phyloP scores from a whole-genome alignment of 2,113 vertebrate genomes.

The Phalacrocorax aristotelis region DNA sequence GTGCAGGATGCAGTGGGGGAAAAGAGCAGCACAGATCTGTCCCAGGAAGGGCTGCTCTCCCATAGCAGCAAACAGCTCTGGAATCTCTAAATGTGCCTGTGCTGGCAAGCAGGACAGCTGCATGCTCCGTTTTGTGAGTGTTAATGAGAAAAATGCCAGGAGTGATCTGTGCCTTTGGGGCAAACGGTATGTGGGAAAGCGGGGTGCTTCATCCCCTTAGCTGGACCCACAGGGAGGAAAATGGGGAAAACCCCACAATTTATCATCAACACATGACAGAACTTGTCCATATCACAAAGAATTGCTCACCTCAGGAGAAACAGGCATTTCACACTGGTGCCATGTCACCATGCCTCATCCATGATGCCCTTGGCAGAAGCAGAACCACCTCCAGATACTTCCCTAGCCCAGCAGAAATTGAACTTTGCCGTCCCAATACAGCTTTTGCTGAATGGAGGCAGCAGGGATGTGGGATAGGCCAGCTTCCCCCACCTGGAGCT shows the following conservation, averaged over 20 bases:
- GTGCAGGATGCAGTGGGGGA: too few species aligned
- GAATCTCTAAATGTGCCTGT: too few species aligned
- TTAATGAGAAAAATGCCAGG: not conserved
- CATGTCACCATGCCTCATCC: not conserved
- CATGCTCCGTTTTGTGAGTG: too few species aligned
- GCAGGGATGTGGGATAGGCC: not conserved
- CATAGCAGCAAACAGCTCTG: too few species aligned
- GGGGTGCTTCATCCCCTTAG: not conserved
- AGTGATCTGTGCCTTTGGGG: not conserved
- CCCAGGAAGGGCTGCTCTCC: too few species aligned
- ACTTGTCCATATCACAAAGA: not conserved
- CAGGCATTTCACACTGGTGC: accelerated
- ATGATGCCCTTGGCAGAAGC: not conserved
- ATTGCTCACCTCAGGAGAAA: not conserved
- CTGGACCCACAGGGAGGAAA: not conserved
- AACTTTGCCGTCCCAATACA: accelerated
- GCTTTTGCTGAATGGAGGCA: not conserved
- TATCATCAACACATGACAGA: not conserved
- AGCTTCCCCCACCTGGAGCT: not conserved
- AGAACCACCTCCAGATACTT: not conserved
- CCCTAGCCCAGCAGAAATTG: not conserved
- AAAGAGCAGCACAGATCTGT: too few species aligned
- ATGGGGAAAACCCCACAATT: not conserved
- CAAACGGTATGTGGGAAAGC: not conserved
- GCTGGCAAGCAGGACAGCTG: too few species aligned